Conservation (phyloP, 2,888 invertebrate genomes). For the Drosophila paranaensis region DNA sequence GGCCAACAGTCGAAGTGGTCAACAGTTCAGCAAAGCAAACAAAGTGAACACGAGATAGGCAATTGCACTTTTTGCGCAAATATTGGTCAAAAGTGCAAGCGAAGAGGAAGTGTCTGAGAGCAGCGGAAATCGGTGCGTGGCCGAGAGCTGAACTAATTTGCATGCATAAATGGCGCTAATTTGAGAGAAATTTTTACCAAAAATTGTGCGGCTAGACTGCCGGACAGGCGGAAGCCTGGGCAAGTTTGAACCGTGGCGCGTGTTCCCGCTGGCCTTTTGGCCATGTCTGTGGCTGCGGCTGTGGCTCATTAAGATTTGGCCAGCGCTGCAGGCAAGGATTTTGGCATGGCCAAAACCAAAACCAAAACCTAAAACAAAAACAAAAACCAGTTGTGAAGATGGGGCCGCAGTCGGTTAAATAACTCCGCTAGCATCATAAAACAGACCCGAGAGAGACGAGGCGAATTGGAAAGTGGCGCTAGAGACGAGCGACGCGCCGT, state of each 20-base stretch:
- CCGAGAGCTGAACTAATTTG: constrained; percentile 65
- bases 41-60: constrained; percentile 31
- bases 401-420: constrained; percentile 45
- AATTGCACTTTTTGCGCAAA: constrained; percentile 20
- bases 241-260: constrained; percentile 44
- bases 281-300: constrained; percentile 22
- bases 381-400: constrained; percentile 59
- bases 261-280: constrained; percentile 56
- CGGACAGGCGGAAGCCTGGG: constrained; percentile 50
- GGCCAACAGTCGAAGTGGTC: constrained; percentile 21
- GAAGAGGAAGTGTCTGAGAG: constrained; percentile 53
- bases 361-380: constrained; percentile 43
- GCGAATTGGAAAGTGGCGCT: constrained; percentile 47
- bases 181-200: constrained; percentile 64
- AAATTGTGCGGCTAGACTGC: constrained; percentile 46
- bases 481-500: constrained; percentile 33
- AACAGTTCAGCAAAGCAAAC: constrained; percentile 29
- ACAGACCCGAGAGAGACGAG: constrained; percentile 11
- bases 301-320: constrained; percentile 61
- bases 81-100: constrained; percentile 20
- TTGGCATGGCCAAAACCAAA: constrained; percentile 50
- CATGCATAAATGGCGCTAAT: constrained; percentile 72
- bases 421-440: constrained; percentile 48
- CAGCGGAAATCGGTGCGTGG: constrained; percentile 68
- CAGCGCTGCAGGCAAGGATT: constrained; percentile 67